Conservation (phyloP, 37 sponge, comb jelly and placozoan genomes). For the Hormiphora californensis region DNA sequence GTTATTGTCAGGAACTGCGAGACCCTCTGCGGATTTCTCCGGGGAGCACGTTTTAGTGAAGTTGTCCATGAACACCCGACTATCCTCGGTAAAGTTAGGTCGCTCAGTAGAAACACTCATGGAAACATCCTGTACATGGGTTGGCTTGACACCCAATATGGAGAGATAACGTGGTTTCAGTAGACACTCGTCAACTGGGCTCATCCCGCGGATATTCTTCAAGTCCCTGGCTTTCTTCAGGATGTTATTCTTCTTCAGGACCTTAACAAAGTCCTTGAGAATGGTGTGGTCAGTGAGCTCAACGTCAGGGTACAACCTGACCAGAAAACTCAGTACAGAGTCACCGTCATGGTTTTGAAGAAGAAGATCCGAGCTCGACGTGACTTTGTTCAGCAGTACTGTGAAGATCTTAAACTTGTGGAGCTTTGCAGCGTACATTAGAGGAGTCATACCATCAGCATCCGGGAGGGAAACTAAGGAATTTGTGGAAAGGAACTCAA, state of each 20-base stretch:
- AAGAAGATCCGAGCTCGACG: neutral
- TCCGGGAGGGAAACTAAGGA: neutral
- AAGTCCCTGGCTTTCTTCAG: neutral
- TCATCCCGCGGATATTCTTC: neutral
- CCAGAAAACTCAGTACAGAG: neutral
- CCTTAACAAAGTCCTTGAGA: neutral
- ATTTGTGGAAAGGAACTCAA: neutral
- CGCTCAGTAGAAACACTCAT: neutral
- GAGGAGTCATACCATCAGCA: constrained; percentile 16
- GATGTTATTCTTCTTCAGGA: neutral
- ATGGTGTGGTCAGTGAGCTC: neutral
- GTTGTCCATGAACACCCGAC: neutral
- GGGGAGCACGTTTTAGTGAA: too few species aligned
- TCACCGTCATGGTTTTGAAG: neutral
- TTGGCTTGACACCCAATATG: neutral
- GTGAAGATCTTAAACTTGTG: neutral
- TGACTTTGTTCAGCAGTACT: neutral
- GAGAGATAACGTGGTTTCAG: neutral
- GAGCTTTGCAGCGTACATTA: constrained; percentile 18
- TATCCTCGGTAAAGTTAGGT: neutral
- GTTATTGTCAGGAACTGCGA: neutral
- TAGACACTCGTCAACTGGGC: neutral
- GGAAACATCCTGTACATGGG: neutral
- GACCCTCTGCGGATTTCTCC: neutral
- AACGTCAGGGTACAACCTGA: neutral